phyloP scores from a whole-genome alignment of 1,140 invertebrate species.

The Sycobia sp. region DNA sequence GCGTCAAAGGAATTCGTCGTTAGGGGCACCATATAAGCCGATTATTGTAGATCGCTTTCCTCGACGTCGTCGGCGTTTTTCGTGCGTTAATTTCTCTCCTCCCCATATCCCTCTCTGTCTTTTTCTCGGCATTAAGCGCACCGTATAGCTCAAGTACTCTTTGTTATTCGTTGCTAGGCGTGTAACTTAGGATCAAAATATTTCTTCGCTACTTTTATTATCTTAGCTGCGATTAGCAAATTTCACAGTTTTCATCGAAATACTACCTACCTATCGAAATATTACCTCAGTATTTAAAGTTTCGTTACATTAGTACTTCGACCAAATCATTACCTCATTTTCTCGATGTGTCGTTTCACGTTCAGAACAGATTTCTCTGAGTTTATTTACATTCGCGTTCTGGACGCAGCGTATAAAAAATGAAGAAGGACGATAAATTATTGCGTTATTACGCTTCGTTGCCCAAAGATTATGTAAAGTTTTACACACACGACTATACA shows the following conservation, averaged over 20 bases:
- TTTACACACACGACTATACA: no score
- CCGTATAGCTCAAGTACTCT: not conserved
- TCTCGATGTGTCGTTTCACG: no score
- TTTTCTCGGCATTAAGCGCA: not conserved
- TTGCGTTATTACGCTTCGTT: no score
- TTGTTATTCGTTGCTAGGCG: not conserved
- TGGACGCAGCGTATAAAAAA: no score
- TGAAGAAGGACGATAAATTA: no score
- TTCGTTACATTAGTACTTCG: no score
- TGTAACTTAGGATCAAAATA: not conserved
- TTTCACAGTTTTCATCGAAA: not conserved
- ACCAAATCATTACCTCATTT: no score
- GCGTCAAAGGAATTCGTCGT: conserved; percentile 22
- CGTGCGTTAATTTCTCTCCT: conserved; percentile 10
- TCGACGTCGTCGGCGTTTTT: conserved; percentile 20
- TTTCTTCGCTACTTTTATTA: conserved; percentile 4
- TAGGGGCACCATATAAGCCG: conserved; percentile 10
- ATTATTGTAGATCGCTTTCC: conserved; percentile 26
- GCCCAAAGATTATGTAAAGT: no score
- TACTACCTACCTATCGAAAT: no score
- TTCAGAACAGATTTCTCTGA: no score
- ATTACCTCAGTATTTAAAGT: no score
- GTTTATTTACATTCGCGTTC: no score
- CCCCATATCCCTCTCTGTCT: not conserved
- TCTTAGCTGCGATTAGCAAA: not conserved